Evolutionary conservation across 2,797 vertebrate genomes (phyloP), one percentile per base, ranked within the genome.

Genomic region (Ispidina lecontei): DNA sequence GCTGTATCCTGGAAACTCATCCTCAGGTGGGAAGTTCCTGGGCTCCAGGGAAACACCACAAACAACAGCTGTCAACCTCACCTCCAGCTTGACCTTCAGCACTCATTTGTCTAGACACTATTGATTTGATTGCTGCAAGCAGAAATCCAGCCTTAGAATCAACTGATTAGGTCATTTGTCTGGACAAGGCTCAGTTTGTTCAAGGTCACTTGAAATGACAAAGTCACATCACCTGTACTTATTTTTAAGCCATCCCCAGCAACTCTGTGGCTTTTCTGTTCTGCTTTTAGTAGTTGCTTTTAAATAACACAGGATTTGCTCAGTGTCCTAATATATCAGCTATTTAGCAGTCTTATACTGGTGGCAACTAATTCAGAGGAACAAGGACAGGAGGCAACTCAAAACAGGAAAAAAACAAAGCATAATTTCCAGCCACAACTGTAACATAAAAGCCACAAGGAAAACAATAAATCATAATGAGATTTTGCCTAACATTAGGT

Each of bases 1-100:
- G 25, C 41, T 41, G 9, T 4, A n/a, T 8, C 47, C 80, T 25
- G n/a, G 6, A 46, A 47, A 11, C 5, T 29, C 43, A 41, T 10
- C 29, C 14, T 15, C 51, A 35, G 41, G 18, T 6, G 28, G 12
- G 8, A 52, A 22, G n/a, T 3, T 26, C 5, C 17, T 19, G 4
- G 0, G 4, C 19, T 49, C 9, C 6, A 14, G 37, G 18, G 14
- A 21, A 54, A 43, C 33, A 16, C 9, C 1, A 0, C 56, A 20
- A 85, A 41, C 25, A 62, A 43, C 47, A 31, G 28, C 33, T 23
- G 9, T 16, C 62, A 81, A 9, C 25, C n/a, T 15, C 20, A n/a
- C 4, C 59, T 62, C 37, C 54, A 71, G 39, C 28, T 37, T 35
- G 49, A 79, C 54, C 46, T 76, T 60, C 85, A 56, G 52, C 72